Conservation (phyloP, 2,888 invertebrate genomes). For the Drosophila colorata region DNA sequence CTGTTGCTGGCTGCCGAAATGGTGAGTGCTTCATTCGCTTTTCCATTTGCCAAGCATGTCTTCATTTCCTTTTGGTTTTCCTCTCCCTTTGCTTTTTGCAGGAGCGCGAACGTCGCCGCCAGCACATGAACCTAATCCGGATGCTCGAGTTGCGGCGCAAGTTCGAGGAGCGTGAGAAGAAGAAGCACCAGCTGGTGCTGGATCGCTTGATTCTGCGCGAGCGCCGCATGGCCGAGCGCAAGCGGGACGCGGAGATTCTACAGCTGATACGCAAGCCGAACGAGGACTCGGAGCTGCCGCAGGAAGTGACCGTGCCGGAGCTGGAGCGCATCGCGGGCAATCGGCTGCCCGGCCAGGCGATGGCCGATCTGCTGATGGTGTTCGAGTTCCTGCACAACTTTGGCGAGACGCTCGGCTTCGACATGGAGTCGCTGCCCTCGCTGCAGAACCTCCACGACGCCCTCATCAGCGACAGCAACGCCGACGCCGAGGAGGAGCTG, state of each 20-base stretch:
- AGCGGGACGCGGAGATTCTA: constrained; percentile 90
- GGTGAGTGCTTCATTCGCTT: constrained; percentile 86
- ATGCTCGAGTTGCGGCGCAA: constrained; percentile 94
- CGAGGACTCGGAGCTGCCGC: constrained; percentile 94
- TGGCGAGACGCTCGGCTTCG: constrained; percentile 96
- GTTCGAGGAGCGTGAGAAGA: constrained; percentile 93
- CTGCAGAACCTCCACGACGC: constrained; percentile 95
- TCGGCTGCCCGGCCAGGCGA: constrained; percentile 93
- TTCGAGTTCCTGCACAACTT: constrained; percentile 98
- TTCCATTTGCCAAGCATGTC: neutral
- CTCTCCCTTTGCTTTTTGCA: constrained; percentile 74
- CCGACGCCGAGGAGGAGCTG: constrained; percentile 93
- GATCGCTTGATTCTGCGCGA: constrained; percentile 95
- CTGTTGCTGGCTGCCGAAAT: constrained; percentile 93
- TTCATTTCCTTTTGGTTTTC: neutral
- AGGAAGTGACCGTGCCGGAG: constrained; percentile 90
- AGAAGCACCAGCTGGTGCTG: constrained; percentile 89
- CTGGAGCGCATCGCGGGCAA: constrained; percentile 92
- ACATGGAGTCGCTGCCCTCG: constrained; percentile 94
- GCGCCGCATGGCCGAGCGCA: constrained; percentile 91
- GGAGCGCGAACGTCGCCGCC: constrained; percentile 95
- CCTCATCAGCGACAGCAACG: constrained; percentile 90
- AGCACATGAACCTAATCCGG: constrained; percentile 95
- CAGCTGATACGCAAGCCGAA: constrained; percentile 92
- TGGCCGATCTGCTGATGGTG: constrained; percentile 97